phyloP scores from a whole-genome alignment of 2,888 invertebrate species.

The Hydroisotoma schaefferi region DNA sequence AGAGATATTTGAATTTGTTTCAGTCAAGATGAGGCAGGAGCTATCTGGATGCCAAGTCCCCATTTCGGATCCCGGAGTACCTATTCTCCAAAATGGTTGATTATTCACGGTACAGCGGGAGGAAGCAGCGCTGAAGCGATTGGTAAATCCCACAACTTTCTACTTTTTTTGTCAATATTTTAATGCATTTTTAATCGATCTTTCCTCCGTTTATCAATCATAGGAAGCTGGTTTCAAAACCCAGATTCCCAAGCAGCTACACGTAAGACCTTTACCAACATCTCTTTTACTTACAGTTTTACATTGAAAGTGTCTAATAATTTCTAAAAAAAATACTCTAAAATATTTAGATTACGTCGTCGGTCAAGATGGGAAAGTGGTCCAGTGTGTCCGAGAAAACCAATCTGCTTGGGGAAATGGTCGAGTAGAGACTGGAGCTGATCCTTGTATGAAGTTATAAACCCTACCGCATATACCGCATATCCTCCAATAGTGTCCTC shows the following conservation, averaged over 20 bases:
- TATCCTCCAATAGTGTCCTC: no score
- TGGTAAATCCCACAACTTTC: constrained; percentile 31
- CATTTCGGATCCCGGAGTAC: constrained; percentile 28
- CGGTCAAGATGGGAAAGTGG: constrained; percentile 38
- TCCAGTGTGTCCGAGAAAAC: constrained; percentile 34
- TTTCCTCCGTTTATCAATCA: no score
- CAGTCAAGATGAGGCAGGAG: constrained; percentile 38
- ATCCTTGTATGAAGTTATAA: constrained; percentile 30
- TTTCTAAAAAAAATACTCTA: no score
- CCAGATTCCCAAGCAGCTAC: constrained; percentile 29
- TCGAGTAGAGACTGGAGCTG: constrained; percentile 40
- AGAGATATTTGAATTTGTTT: not conserved
- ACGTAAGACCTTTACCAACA: no score
- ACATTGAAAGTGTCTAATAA: no score
- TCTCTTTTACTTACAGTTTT: no score
- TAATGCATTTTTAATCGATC: no score
- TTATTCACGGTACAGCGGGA: constrained; percentile 35
- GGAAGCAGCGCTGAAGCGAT: constrained; percentile 35
- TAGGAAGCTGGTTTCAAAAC: constrained; percentile 42
- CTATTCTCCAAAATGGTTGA: constrained; percentile 27
- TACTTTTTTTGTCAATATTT: no score
- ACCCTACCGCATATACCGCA: not conserved
- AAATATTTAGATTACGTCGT: constrained; percentile 32
- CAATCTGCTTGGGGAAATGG: constrained; percentile 43
- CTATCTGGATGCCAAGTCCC: constrained; percentile 36